These are phyloP conservation scores for Halichoeres trimaculatus DNA, from an alignment of 2,113 vertebrate genomes.

Conservation along the genomic window DNA sequence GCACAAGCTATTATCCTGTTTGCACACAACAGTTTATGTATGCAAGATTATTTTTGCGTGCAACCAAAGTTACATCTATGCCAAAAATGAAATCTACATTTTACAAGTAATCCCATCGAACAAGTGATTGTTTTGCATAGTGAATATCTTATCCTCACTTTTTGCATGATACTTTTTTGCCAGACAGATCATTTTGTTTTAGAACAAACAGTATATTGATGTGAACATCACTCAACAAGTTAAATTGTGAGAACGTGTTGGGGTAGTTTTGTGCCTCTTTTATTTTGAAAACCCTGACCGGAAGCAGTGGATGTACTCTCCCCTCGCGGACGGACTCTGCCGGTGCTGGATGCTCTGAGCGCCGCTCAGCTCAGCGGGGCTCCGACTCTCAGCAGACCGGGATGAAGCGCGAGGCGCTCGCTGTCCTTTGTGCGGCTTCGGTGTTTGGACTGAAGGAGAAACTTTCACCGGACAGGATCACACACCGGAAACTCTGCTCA, in stretches of 20 bases:
- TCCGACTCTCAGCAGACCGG: slow-evolving; percentile 27
- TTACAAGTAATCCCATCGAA: too few species aligned
- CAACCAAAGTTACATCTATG: too few species aligned
- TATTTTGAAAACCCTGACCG: slow-evolving; percentile 3
- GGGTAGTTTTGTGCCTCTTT: background rate
- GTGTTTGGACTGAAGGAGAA: background rate
- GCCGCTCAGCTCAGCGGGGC: slow-evolving; percentile 57
- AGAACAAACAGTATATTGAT: too few species aligned
- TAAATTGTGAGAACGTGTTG: background rate
- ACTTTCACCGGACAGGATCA: background rate
- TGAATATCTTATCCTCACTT: too few species aligned
- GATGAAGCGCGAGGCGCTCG: slow-evolving; percentile 29
- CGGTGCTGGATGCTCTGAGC: background rate
- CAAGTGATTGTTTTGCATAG: too few species aligned
- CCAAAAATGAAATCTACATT: too few species aligned
- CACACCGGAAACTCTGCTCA: background rate
- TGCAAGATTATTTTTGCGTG: too few species aligned
- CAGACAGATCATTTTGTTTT: too few species aligned
- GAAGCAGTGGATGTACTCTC: background rate
- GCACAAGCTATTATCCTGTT: too few species aligned
- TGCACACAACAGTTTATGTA: too few species aligned
- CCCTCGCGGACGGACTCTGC: background rate
- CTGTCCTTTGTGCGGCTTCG: slow-evolving; percentile 33
- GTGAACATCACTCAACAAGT: too few species aligned
- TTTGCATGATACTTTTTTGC: too few species aligned